These are phyloP conservation scores for Macropus fuliginosus DNA, from an alignment of 2,797 vertebrate species.

Conservation along the genomic window DNA sequence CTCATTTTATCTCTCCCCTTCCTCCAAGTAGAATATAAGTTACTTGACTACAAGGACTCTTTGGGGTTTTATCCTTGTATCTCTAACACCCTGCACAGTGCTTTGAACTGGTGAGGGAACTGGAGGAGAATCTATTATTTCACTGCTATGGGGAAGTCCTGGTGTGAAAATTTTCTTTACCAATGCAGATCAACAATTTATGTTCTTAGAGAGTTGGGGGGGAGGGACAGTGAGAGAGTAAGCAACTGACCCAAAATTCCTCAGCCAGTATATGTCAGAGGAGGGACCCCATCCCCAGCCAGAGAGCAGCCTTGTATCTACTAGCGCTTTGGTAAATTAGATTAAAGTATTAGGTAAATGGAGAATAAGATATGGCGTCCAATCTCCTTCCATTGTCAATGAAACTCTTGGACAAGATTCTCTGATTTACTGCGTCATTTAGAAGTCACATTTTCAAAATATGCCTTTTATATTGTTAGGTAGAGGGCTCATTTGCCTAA, in stretches of 20 bases:
- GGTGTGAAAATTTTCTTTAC: background rate
- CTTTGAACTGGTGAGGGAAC: background rate
- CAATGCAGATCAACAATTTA: background rate
- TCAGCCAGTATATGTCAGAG: background rate
- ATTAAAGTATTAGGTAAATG: background rate
- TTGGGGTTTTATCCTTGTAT: background rate
- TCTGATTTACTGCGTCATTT: background rate
- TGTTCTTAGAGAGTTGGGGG: background rate
- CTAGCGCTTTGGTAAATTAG: background rate
- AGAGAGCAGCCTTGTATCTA: no score
- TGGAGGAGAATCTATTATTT: background rate
- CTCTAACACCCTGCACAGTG: background rate
- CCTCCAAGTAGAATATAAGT: no score
- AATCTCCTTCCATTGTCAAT: background rate
- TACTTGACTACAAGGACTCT: background rate
- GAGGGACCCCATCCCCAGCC: background rate
- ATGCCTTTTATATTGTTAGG: background rate
- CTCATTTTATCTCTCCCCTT: no score
- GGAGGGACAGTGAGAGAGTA: background rate
- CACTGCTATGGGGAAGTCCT: background rate
- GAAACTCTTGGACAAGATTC: background rate
- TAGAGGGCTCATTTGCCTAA: background rate
- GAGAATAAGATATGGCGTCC: background rate
- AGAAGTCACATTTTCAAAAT: background rate
- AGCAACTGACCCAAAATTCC: background rate